Base-by-base conservation (phyloP, 2,888 invertebrate genomes). In the Cremastinae sp. region DNA sequence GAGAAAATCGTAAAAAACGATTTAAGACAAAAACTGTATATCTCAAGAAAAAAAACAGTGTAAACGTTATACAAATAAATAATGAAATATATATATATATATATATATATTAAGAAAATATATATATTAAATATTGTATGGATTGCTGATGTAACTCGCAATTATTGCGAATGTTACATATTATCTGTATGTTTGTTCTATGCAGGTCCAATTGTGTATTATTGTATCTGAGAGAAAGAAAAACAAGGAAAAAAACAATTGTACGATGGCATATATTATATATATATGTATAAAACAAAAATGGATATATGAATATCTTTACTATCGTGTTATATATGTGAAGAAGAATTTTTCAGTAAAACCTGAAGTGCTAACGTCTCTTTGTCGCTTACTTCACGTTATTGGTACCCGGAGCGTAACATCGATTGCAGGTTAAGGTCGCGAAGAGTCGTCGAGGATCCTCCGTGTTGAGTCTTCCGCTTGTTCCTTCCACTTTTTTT, bases 101-200 rank as follows among this genome's bases (percentile, higher is more conserved):
- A 78, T 77, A 73, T 65, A 71, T 53, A 70, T 56, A 80, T 69
- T 74, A 80, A 74, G 79, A 74, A 72, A 66, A 77, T 78, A 78
- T 81, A 78, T 81, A 78, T 79, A 80, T 73, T 78, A 80, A 80
- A 82, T 83, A 83, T 83, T 80, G 83, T 79, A 81, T 78, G 81
- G 80, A 85, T 85, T 84, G 83, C 82, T 84, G 83, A 81, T 85
- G 83, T 83, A 86, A 83, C 82, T 83, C 83, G 83, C 86, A 84
- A 83, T 84, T 85, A 83, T 56, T 83, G 82, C 81, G 79, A 84
- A 84, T 82, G 85, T 86, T 86, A 84, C 87, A 86, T n/a, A n/a
- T 86, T 86, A 84, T 86, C 84, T 86, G 85, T 87, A 81, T 87
- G 85, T 86, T 86, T 83, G 85, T 86, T 87, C 85, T 85, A 86